Conservation (phyloP, 2,888 invertebrate genomes). For the Mycalesis mineus region DNA sequence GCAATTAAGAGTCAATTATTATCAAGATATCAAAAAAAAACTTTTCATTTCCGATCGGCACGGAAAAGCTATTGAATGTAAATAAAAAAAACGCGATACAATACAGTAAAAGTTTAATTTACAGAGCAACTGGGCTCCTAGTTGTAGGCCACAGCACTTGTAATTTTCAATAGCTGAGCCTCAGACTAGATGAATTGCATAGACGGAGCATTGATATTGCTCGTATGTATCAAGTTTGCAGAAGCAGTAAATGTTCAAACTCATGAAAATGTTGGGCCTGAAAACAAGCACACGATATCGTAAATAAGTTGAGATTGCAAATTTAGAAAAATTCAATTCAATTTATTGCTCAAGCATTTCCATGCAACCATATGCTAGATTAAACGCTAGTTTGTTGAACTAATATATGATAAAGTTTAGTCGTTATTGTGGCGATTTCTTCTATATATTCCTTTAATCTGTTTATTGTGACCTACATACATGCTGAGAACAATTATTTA, state of each 20-base stretch:
- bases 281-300: too few relatives aligned
- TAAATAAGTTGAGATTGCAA: too few relatives aligned
- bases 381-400: too few relatives aligned
- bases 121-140: not conserved
- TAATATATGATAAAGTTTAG: too few relatives aligned
- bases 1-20: too few relatives aligned
- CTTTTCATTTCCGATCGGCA: too few relatives aligned
- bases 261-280: too few relatives aligned
- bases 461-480: not conserved
- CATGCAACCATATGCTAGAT: too few relatives aligned
- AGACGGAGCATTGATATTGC: not conserved
- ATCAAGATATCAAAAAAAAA: too few relatives aligned
- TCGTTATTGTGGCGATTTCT: too few relatives aligned
- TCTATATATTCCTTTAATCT: not conserved
- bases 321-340: too few relatives aligned
- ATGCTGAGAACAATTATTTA: slow-evolving; percentile 1
- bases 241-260: not conserved
- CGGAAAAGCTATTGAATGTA: not conserved
- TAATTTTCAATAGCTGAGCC: not conserved
- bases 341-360: too few relatives aligned
- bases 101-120: not conserved
- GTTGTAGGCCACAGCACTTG: slow-evolving; percentile 2
- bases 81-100: not conserved
- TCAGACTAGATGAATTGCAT: not conserved
- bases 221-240: not conserved